Evolutionary conservation across 2,113 vertebrate genomes (phyloP), one percentile per base, ranked within the genome.

Genomic region (Verasper variegatus): DNA sequence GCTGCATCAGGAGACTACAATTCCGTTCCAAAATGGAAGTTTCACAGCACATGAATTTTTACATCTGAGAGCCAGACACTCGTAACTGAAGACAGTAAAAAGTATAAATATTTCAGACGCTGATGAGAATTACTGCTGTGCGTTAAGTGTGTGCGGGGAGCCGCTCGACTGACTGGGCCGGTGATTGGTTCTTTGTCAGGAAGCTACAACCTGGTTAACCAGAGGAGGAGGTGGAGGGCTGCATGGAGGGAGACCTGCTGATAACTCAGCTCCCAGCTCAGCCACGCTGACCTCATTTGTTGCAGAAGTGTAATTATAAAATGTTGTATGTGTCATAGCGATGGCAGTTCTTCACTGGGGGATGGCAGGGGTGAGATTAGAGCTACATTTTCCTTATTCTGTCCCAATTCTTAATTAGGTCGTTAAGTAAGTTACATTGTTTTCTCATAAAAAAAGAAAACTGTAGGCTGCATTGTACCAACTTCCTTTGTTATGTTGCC

Each of bases 251-350:
- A 21, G 51, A n/a, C 51, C 57, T 74, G n/a, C 60, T 64, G 27
- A 58, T 81, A 71, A 49, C 67, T 81, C 58, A 67, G 66, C 65
- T 68, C 59, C 21, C 4, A 23, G 74, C 27, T 31, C 55, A 47
- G 58, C 47, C 27, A 74, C 51, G 37, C 65, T 77, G 74, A 85
- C 75, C 72, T 76, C 74, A 72, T 86, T 82, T 79, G 35, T 63
- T 69, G 52, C 79, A 81, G 59, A 73, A 72, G 51, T 83, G 75
- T 78, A 72, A 86, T 84, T 85, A 74, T 71, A 73, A 85, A 79
- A 89, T 80, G 54, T 21, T 80, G 54, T 21, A 76, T 71, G 74
- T 90, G 77, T 84, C 77, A 74, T 27, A 56, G 42, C 49, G 73
- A 77, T 76, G 60, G 61, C 31, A 35, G 54, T 7, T 69, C 31